Conservation (phyloP, 2,888 invertebrate species). For the Synanthedon tipuliformis region DNA sequence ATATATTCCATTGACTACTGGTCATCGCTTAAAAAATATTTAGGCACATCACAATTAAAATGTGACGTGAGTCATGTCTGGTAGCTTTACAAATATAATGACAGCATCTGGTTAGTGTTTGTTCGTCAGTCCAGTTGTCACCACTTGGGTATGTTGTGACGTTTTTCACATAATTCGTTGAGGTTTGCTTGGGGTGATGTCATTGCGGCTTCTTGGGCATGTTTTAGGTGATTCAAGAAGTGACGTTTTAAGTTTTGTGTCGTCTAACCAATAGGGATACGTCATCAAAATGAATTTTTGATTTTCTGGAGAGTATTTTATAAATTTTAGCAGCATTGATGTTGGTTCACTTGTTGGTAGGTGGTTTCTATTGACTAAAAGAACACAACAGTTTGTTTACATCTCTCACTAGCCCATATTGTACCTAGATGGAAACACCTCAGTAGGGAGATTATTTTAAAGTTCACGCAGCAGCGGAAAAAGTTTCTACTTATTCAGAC, state of each 20-base stretch:
- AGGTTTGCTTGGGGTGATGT: conserved; percentile 32
- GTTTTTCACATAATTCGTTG: conserved; percentile 22
- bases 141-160: conserved; percentile 39
- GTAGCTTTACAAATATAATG: conserved; percentile 6
- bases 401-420: too few relatives aligned
- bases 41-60: not conserved
- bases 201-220: conserved; percentile 28
- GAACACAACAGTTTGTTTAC: too few relatives aligned
- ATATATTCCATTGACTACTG: conserved; percentile 4
- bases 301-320: too few relatives aligned
- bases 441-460: too few relatives aligned
- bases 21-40: conserved; percentile 8
- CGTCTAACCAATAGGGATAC: not conserved
- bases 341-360: too few relatives aligned
- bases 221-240: conserved; percentile 5
- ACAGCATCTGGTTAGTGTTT: conserved; percentile 6
- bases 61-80: conserved; percentile 12
- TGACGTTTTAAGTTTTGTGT: not conserved
- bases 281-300: not conserved
- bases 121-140: conserved; percentile 25
- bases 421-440: too few relatives aligned
- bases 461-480: too few relatives aligned
- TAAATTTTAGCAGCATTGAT: too few relatives aligned
- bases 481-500: too few relatives aligned
- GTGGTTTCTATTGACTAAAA: too few relatives aligned